A percentile compares a stretch with the other conserved stretches of the same genome.
phyloP scores from a whole-genome alignment of 2,797 vertebrate species.

The Steatocranus sp. region DNA sequence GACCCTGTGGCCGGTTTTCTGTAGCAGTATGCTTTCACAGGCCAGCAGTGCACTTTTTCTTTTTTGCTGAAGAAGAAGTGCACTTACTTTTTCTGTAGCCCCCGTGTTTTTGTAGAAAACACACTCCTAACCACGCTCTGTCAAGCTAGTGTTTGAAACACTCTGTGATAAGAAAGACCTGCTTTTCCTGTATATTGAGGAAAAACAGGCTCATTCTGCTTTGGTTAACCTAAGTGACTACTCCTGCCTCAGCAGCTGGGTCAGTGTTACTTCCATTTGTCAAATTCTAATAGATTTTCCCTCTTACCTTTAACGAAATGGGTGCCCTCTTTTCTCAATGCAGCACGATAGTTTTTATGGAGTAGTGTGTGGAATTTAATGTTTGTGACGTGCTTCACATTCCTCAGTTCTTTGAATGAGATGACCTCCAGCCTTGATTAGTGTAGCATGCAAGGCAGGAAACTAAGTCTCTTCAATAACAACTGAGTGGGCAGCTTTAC shows the following conservation, averaged over 20 bases:
- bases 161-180: not conserved
- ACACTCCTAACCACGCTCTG: not conserved
- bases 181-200: not conserved
- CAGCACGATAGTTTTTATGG: slow-evolving; percentile 17
- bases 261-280: not conserved
- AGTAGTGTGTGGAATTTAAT: slow-evolving; percentile 17
- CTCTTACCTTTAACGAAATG: slow-evolving; percentile 32
- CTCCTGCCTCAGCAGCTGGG: slow-evolving; percentile 1
- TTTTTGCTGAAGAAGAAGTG: not conserved
- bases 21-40: not conserved
- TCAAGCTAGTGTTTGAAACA: not conserved
- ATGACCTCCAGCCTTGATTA: slow-evolving; percentile 60
- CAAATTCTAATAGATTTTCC: not conserved
- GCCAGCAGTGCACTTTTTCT: not conserved
- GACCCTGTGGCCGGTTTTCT: not conserved
- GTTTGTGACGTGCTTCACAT: slow-evolving; percentile 50
- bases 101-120: not conserved
- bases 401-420: slow-evolving; percentile 58
- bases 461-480: slow-evolving; percentile 46
- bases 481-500: slow-evolving; percentile 30
- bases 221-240: not conserved
- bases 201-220: not conserved
- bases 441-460: slow-evolving; percentile 53
- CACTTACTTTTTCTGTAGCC: not conserved
- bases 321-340: slow-evolving; percentile 15